These are phyloP conservation scores for Brachypterus glaber DNA, from an alignment of 2,888 invertebrate genomes.

Conservation along the genomic window DNA sequence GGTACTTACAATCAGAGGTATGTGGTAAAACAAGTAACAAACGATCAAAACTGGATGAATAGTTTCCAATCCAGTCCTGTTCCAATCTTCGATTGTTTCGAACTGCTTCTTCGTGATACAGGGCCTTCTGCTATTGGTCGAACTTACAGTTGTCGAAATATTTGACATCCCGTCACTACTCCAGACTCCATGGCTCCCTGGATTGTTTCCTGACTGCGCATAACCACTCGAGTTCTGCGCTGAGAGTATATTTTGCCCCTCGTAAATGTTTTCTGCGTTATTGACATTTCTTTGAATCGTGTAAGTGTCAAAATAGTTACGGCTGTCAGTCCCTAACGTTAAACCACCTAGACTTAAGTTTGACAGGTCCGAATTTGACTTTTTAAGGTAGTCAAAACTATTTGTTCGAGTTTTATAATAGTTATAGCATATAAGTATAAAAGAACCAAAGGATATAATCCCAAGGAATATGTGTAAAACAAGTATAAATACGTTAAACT, in stretches of 20 bases:
- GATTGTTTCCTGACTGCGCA: conserved; percentile 15
- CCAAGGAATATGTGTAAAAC: conserved; percentile 45
- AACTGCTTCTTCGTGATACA: conserved; percentile 37
- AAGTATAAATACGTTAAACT: conserved; percentile 44
- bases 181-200: conserved; percentile 22
- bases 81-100: conserved; percentile 18
- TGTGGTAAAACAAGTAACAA: conserved; percentile 49
- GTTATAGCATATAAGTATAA: conserved; percentile 36
- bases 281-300: conserved; percentile 27
- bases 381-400: conserved; percentile 37
- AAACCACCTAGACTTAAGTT: conserved; percentile 31
- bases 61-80: conserved; percentile 40
- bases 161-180: conserved; percentile 42
- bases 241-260: too few relatives aligned
- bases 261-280: conserved; percentile 19
- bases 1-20: conserved; percentile 52
- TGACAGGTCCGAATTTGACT: conserved; percentile 38
- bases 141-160: conserved; percentile 45
- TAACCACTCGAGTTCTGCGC: conserved; percentile 19
- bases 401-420: conserved; percentile 27
- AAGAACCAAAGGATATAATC: conserved; percentile 40
- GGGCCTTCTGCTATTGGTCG: conserved; percentile 45
- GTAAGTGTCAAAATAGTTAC: conserved; percentile 36
- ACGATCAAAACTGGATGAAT: conserved; percentile 46
- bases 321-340: conserved; percentile 24